These are phyloP conservation scores for Amorpha juglandis DNA, from an alignment of 2,888 invertebrate genomes.

Conservation along the genomic window DNA sequence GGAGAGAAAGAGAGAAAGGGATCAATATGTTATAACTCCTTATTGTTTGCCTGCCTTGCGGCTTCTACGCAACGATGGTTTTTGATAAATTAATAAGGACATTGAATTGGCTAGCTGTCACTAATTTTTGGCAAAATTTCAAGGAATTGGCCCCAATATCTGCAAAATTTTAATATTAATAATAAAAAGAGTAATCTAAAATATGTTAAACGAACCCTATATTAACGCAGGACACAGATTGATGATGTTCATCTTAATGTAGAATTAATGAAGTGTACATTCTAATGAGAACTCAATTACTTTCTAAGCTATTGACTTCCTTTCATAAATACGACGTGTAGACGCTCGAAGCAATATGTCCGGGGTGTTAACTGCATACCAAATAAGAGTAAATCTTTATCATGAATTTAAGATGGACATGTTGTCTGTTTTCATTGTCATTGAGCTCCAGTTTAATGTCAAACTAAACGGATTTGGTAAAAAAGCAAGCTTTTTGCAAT, in stretches of 20 bases:
- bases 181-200: not conserved
- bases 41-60: too few relatives aligned
- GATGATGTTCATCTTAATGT: not conserved
- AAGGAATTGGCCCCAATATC: too few relatives aligned
- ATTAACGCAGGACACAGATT: conserved; percentile 7
- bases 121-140: too few relatives aligned
- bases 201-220: not conserved
- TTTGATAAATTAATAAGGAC: too few relatives aligned
- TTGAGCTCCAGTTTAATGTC: conserved; percentile 15
- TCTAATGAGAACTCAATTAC: conserved; percentile 28
- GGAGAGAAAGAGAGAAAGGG: too few relatives aligned
- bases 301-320: conserved; percentile 20
- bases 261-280: conserved; percentile 17
- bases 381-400: conserved; percentile 21
- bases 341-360: not conserved
- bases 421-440: conserved; percentile 22
- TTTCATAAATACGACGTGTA: conserved; percentile 17
- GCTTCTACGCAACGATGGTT: too few relatives aligned
- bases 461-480: conserved; percentile 8
- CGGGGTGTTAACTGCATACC: conserved; percentile 24
- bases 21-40: too few relatives aligned
- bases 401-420: conserved; percentile 16
- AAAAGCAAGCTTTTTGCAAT: conserved; percentile 4
- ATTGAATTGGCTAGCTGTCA: too few relatives aligned
- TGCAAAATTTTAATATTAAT: too few relatives aligned